Evolutionary conservation across 92 coral and sea anemone species (phyloP).

Genomic region (Paramuricea clavata): DNA sequence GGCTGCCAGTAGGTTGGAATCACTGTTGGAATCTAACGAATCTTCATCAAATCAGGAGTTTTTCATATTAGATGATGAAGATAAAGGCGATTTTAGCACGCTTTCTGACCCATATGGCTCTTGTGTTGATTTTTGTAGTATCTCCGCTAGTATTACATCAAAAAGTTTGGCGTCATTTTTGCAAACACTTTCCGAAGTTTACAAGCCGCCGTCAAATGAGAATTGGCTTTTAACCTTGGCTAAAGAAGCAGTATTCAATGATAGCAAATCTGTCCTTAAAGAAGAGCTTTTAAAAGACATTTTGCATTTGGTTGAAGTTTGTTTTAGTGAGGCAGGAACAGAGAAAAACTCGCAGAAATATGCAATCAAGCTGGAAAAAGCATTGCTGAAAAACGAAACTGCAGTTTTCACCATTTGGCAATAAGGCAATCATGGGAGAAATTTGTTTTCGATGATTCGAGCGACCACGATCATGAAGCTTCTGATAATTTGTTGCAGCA

Average conservation of each 20-base stretch:
- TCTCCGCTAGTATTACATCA: not conserved
- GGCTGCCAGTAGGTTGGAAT: not conserved
- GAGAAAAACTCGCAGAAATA: not conserved
- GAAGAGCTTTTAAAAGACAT: not conserved
- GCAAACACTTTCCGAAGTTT: conserved; percentile 1
- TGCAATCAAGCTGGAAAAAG: not conserved
- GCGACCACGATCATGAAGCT: not conserved
- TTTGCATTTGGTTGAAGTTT: not conserved
- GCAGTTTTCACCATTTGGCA: not conserved
- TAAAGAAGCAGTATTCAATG: too few relatives aligned
- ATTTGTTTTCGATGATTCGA: not conserved
- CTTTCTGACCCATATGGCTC: not conserved
- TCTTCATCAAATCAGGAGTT: not conserved
- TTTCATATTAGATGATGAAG: not conserved
- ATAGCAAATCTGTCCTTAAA: too few relatives aligned
- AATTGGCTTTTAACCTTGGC: not conserved
- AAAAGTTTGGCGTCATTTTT: not conserved
- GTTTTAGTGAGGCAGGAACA: not conserved
- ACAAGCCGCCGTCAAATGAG: not conserved
- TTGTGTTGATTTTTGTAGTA: not conserved
- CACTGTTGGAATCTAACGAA: too few relatives aligned
- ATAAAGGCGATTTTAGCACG: not conserved
- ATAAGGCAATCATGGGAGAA: conserved; percentile 13
- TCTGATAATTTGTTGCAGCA: conserved; percentile 21
- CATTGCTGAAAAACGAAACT: conserved; percentile 2